Percentiles rank a stretch among this genome's conserved stretches.
phyloP scores from a whole-genome alignment of 1,140 invertebrate species.

The Brachystomella parvula region DNA sequence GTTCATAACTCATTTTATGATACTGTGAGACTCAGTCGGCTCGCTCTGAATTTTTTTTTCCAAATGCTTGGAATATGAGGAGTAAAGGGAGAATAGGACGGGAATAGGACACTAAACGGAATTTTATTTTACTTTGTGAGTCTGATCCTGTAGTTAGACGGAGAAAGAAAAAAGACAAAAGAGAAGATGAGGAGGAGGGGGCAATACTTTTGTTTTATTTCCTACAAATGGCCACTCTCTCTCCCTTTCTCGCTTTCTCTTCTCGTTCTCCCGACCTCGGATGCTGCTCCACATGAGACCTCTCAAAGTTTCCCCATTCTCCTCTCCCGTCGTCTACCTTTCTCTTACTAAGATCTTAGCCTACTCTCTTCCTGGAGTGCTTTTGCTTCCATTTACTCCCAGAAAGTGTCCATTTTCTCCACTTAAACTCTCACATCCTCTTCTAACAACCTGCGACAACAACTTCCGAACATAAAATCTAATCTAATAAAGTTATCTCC shows the following conservation, averaged over 20 bases:
- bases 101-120: too few relatives aligned
- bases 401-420: neutral
- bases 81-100: too few relatives aligned
- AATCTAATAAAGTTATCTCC: neutral
- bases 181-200: neutral
- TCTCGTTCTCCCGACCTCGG: too few relatives aligned
- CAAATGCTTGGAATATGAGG: too few relatives aligned
- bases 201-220: constrained; percentile 4
- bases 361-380: neutral
- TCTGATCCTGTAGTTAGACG: too few relatives aligned
- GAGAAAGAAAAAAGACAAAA: too few relatives aligned
- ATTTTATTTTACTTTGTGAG: too few relatives aligned
- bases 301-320: constrained; percentile 1
- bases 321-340: neutral
- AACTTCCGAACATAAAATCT: neutral
- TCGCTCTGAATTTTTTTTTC: too few relatives aligned
- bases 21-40: too few relatives aligned
- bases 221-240: constrained; percentile 10
- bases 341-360: neutral
- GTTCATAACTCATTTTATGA: too few relatives aligned
- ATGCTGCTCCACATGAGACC: neutral
- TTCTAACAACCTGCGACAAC: neutral
- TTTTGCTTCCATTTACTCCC: neutral
- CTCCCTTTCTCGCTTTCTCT: neutral
- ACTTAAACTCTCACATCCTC: neutral